These are phyloP conservation scores for Platichthys flesus DNA, from an alignment of 2,113 vertebrate genomes.

Conservation along the genomic window DNA sequence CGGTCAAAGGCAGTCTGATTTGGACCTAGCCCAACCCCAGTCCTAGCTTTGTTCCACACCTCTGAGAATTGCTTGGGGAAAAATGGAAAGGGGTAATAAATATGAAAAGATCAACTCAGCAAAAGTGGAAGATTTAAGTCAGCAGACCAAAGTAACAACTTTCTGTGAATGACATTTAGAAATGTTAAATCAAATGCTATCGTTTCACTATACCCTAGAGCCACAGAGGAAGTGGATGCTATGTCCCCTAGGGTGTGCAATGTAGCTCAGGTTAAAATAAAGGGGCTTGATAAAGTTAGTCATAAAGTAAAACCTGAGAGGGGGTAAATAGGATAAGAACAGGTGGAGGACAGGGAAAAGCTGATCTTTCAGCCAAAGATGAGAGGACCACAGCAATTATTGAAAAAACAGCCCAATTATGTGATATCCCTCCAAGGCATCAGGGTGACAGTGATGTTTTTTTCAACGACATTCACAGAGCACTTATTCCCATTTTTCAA, in stretches of 20 bases:
- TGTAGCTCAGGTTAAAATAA: not conserved
- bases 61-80: not conserved
- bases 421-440: conserved; percentile 49
- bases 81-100: not conserved
- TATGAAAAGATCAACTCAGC: not conserved
- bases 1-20: not conserved
- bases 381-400: conserved; percentile 61
- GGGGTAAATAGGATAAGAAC: not conserved
- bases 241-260: conserved; percentile 28
- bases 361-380: conserved; percentile 52
- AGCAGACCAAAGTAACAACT: not conserved
- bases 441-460: conserved; percentile 48
- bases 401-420: conserved; percentile 66
- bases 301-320: conserved; percentile 22
- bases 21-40: not conserved
- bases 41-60: not conserved
- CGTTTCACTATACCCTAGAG: not conserved
- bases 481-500: conserved; percentile 17
- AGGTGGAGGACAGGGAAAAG: conserved; percentile 41
- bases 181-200: not conserved
- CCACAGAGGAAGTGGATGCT: conserved; percentile 12
- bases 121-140: not conserved
- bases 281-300: conserved; percentile 23
- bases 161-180: not conserved
- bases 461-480: conserved; percentile 38